Conservation (phyloP, 53 echinoderm and acorn worm genomes). For the Zoroaster sp. region DNA sequence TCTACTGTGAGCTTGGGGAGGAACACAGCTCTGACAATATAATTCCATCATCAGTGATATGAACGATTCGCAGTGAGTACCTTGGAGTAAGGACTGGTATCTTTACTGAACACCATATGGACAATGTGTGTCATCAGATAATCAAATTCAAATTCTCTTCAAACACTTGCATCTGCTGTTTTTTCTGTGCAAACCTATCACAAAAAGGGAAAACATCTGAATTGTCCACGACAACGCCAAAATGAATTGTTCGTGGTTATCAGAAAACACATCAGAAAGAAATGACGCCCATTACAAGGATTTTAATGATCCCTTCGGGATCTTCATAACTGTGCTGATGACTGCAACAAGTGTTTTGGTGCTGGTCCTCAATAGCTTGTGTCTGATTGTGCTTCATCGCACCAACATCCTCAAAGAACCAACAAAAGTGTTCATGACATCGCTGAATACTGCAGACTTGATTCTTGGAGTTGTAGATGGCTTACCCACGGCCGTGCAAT, state of each 20-base stretch:
- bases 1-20: too few species aligned
- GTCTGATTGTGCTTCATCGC: slow-evolving; percentile 22
- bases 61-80: too few species aligned
- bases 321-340: not conserved
- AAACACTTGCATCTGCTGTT: too few species aligned
- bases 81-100: too few species aligned
- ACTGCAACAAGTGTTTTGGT: not conserved
- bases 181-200: too few species aligned
- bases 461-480: not conserved
- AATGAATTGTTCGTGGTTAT: not conserved
- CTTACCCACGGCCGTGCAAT: not conserved
- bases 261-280: not conserved
- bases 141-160: too few species aligned
- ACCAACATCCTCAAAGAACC: not conserved
- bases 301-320: not conserved
- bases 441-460: not conserved
- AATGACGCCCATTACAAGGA: not conserved
- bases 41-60: too few species aligned
- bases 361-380: not conserved
- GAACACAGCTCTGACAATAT: too few species aligned
- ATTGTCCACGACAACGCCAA: too few species aligned
- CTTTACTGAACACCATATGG: too few species aligned
- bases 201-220: too few species aligned
- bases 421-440: slow-evolving; percentile 25
- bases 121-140: not conserved